A percentile compares a stretch with the other conserved stretches of the same genome.
Conservation (phyloP, 2,113 vertebrate genomes). For the Gallinago undulata region DNA sequence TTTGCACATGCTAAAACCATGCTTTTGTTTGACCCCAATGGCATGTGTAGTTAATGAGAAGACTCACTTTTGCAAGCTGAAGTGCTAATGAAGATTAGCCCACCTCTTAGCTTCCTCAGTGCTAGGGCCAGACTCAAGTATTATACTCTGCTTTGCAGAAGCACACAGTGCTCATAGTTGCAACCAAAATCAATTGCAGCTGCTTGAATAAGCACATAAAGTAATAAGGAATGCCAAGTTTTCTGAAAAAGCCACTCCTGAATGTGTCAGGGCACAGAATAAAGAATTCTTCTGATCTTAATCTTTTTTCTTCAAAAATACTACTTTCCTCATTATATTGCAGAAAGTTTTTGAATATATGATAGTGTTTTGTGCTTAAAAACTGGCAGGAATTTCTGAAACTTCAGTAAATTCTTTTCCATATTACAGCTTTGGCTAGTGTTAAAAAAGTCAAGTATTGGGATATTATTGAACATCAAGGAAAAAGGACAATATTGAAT, state of each 20-base stretch:
- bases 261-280: background rate
- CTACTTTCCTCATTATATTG: background rate
- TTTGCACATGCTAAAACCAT: background rate
- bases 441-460: background rate
- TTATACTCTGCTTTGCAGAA: background rate
- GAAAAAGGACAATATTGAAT: background rate
- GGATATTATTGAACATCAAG: background rate
- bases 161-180: background rate
- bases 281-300: background rate
- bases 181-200: background rate
- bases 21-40: background rate
- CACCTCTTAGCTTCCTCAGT: background rate
- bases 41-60: background rate
- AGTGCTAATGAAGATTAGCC: background rate
- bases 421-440: background rate
- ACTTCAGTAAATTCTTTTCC: background rate
- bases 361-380: background rate
- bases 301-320: background rate
- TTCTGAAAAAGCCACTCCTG: background rate
- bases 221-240: background rate
- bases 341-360: background rate
- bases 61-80: background rate
- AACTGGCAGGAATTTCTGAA: background rate
- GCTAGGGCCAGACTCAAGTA: background rate
- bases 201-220: background rate